Base-by-base conservation (phyloP, 1,140 invertebrate species). In the Dryas iulia region DNA sequence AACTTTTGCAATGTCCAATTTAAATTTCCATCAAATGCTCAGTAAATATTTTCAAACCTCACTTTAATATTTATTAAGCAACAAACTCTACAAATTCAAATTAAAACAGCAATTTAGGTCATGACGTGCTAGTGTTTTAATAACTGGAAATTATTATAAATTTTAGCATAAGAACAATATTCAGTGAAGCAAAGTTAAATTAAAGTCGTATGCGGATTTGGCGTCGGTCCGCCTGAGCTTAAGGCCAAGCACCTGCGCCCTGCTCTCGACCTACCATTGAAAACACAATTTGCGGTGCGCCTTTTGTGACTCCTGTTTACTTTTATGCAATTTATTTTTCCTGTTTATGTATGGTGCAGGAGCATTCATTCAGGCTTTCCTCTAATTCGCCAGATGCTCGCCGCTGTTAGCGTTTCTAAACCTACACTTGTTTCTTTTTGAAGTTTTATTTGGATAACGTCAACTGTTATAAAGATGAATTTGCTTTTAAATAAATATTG, bases 101-200 rank as follows among this genome's bases (percentile, higher is more conserved):
- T 69, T 59, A 64, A 69, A 64, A 58, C 31, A 35, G 61, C 35
- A 33, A 69, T 64, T 59, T 24, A 64, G 54, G 56, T 64, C 61
- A 63, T 65, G 69, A 66, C 58, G 58, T 61, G 59, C 30, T 59
- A 71, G 58, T 69, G 66, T 74, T 67, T 71, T 74, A 74, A 74
- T 74, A 67, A 66, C 59, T 66, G 33, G 33, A 74, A 74, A 66
- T 73, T 69, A 83, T 81, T 84, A 84, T 74, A 82, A 83, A 85
- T 82, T 85, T 83, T 75, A 83, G 75, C 80, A 74, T 76, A 78
- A 81, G 77, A 80, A 88, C 79, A 82, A 88, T 78, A 82, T 82
- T 82, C 76, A 81, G 76, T 71, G 78, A 73, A 82, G 81, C 82
- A 76, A 91, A 91, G 84, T 91, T 91, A 91, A 91, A 91, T 91